Conservation (phyloP, 2,113 vertebrate genomes). For the Cacatua alba region DNA sequence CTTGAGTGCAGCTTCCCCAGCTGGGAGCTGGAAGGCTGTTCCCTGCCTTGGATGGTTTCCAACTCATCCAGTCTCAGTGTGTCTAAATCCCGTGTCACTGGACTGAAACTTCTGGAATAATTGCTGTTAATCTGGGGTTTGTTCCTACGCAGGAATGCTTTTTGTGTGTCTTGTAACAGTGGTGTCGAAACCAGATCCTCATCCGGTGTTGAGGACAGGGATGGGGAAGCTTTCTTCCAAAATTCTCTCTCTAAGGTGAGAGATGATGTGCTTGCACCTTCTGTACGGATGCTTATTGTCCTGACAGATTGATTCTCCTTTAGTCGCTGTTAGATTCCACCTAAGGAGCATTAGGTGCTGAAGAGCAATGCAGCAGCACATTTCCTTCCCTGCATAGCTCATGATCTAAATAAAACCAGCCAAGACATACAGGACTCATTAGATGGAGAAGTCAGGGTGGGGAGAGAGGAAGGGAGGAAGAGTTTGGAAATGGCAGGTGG, state of each 20-base stretch:
- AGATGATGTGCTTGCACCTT: background rate
- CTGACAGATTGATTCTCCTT: background rate
- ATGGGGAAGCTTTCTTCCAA: background rate
- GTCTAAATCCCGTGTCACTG: background rate
- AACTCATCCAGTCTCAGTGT: background rate
- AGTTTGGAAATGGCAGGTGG: background rate
- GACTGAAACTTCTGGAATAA: background rate
- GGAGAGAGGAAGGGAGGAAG: background rate
- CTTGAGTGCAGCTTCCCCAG: background rate
- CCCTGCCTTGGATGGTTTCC: background rate
- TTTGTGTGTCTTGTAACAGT: background rate
- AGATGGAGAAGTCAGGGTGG: rapidly evolving
- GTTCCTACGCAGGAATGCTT: background rate
- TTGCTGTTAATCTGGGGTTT: background rate
- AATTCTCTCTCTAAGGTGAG: background rate
- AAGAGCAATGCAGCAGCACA: background rate
- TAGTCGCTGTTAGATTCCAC: background rate
- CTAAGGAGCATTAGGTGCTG: background rate
- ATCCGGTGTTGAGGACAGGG: background rate
- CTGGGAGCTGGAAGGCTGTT: background rate
- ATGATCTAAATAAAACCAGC: background rate
- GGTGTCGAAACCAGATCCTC: background rate
- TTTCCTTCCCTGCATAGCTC: background rate
- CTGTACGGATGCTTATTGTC: rapidly evolving
- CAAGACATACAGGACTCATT: rapidly evolving